Evolutionary conservation across 2,797 vertebrate genomes (phyloP).

Genomic region (Cetoscarus ocellatus): DNA sequence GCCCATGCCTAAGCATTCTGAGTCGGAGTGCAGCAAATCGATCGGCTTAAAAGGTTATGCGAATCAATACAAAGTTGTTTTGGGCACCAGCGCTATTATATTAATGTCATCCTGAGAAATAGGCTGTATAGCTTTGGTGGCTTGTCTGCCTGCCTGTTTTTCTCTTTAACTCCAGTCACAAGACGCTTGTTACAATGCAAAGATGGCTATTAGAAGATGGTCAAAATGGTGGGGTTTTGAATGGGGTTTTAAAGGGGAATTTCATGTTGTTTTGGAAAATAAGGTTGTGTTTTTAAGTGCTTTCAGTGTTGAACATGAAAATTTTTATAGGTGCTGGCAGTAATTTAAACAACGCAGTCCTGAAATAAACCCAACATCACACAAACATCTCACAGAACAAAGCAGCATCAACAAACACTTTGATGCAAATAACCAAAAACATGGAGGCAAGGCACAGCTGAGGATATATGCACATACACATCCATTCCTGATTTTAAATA

Average conservation of each 20-base stretch:
- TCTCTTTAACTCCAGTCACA: conserved; percentile 70
- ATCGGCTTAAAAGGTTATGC: conserved; percentile 85
- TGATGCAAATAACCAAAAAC: no score
- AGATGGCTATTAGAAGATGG: conserved; percentile 39
- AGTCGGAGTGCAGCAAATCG: conserved; percentile 79
- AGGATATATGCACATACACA: no score
- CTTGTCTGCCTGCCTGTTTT: conserved; percentile 77
- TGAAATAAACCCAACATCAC: no score
- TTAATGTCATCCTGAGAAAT: conserved; percentile 86
- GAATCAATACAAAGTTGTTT: conserved; percentile 87
- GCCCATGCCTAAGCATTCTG: conserved; percentile 66
- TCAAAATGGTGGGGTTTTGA: conserved; percentile 35
- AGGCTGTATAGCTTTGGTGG: conserved; percentile 77
- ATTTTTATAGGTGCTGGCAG: no score
- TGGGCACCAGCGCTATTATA: conserved; percentile 82
- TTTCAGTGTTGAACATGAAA: no score
- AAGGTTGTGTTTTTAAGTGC: no score
- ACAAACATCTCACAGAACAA: no score
- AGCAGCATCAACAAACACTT: no score
- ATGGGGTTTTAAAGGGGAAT: conserved; percentile 11
- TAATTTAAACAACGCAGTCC: no score
- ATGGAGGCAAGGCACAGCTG: no score
- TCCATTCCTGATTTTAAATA: no score
- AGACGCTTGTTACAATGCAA: conserved; percentile 58
- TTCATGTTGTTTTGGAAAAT: no score